A percentile compares a stretch with the other conserved stretches of the same genome.
Evolutionary conservation across 1,140 invertebrate species (phyloP).

Genomic region (Rhagoletis zephyria): DNA sequence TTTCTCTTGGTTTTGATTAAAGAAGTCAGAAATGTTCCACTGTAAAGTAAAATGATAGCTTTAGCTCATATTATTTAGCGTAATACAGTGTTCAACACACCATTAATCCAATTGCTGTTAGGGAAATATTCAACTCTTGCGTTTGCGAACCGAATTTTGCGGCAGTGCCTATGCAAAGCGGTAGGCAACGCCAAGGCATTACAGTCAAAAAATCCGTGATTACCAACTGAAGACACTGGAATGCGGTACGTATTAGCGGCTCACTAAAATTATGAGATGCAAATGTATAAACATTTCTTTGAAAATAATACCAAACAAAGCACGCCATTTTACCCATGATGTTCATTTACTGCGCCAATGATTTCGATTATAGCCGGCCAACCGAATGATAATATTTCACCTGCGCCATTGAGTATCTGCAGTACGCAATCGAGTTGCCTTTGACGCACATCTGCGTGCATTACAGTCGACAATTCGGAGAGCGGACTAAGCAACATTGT

Average conservation of each 20-base stretch:
- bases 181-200: conserved; percentile 89
- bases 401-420: conserved; percentile 92
- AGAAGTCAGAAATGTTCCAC: conserved; percentile 98
- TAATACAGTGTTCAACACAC: conserved; percentile 74
- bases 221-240: conserved; percentile 95
- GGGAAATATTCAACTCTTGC: conserved; percentile 96
- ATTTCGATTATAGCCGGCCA: conserved; percentile 96
- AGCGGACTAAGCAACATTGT: conserved; percentile 89
- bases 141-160: conserved; percentile 97
- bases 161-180: conserved; percentile 93
- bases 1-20: conserved; percentile 94
- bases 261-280: conserved; percentile 79
- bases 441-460: conserved; percentile 93
- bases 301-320: neutral
- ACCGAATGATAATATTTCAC: conserved; percentile 90
- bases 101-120: conserved; percentile 97
- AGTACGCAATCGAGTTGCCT: conserved; percentile 95
- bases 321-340: conserved; percentile 83
- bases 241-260: conserved; percentile 91
- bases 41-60: conserved; percentile 67
- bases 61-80: neutral
- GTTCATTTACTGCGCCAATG: conserved; percentile 92
- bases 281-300: neutral
- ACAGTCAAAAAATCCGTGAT: conserved; percentile 95
- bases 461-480: conserved; percentile 89